Percentiles rank a stretch among this genome's conserved stretches.
These are phyloP conservation scores for Vandiemenella viatica DNA, from an alignment of 2,888 invertebrate species.

Conservation along the genomic window DNA sequence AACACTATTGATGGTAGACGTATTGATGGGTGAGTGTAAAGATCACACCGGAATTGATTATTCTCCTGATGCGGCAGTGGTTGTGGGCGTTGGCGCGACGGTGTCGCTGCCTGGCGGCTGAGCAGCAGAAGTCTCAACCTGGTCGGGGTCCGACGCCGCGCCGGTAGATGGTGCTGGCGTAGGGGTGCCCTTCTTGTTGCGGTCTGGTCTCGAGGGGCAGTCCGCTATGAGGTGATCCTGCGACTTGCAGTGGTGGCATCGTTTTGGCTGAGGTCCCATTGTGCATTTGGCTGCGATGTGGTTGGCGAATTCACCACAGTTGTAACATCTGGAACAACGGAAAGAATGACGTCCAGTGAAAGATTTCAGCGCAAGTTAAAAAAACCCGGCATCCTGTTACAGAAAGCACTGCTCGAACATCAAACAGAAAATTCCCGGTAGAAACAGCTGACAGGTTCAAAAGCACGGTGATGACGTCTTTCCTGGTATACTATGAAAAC, in stretches of 20 bases:
- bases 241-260: constrained; percentile 80
- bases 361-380: too few relatives aligned
- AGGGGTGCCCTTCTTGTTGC: constrained; percentile 5
- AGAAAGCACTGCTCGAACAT: too few relatives aligned
- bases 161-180: background rate
- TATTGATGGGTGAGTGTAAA: too few relatives aligned
- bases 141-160: background rate
- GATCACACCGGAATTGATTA: too few relatives aligned
- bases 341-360: background rate
- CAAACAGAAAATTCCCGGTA: too few relatives aligned
- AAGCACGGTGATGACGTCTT: too few relatives aligned
- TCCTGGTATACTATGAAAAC: too few relatives aligned
- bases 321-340: constrained; percentile 59
- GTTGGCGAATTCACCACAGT: constrained; percentile 84
- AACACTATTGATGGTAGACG: too few relatives aligned
- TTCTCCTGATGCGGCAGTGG: background rate
- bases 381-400: too few relatives aligned
- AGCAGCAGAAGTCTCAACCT: background rate
- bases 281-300: constrained; percentile 84
- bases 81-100: background rate
- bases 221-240: constrained; percentile 80
- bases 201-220: constrained; percentile 48
- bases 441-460: too few relatives aligned
- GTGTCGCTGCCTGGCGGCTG: background rate
- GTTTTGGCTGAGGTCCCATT: constrained; percentile 75